Conservation (phyloP, 2,113 vertebrate genomes). For the Burhinus bistriatus region DNA sequence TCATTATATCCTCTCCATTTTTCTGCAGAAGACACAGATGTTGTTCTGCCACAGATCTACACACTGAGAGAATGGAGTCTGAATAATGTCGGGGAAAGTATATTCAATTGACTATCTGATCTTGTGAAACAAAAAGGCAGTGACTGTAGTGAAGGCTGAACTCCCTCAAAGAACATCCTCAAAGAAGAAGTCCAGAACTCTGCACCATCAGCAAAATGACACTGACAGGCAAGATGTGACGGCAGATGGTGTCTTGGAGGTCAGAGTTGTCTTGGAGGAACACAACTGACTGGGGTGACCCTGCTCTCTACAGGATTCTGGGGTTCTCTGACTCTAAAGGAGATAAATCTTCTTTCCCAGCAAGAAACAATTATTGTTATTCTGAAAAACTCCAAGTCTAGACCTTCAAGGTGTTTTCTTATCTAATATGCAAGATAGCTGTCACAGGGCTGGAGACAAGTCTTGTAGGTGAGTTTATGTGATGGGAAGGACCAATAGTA, state of each 20-base stretch:
- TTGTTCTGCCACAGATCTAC: not conserved
- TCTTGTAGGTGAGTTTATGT: not conserved
- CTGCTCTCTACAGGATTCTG: not conserved
- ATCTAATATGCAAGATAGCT: not conserved
- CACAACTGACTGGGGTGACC: not conserved
- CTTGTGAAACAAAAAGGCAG: not conserved
- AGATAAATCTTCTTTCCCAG: not conserved
- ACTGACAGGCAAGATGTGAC: not conserved
- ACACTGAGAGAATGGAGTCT: not conserved
- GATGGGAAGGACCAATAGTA: not conserved
- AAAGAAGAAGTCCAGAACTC: not conserved
- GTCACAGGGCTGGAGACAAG: not conserved
- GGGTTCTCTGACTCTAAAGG: not conserved
- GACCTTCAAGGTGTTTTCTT: not conserved
- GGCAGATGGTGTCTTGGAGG: not conserved
- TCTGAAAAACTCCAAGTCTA: not conserved
- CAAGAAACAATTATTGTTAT: not conserved
- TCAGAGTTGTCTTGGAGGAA: not conserved
- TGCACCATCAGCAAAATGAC: not conserved
- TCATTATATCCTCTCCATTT: not conserved
- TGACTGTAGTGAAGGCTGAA: not conserved
- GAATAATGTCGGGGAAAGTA: not conserved
- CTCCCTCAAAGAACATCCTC: not conserved
- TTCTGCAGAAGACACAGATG: not conserved
- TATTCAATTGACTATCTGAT: not conserved